Evolutionary conservation across 1,140 invertebrate genomes (phyloP), one percentile per base, ranked within the genome.

Genomic region (Drosophila littoralis): DNA sequence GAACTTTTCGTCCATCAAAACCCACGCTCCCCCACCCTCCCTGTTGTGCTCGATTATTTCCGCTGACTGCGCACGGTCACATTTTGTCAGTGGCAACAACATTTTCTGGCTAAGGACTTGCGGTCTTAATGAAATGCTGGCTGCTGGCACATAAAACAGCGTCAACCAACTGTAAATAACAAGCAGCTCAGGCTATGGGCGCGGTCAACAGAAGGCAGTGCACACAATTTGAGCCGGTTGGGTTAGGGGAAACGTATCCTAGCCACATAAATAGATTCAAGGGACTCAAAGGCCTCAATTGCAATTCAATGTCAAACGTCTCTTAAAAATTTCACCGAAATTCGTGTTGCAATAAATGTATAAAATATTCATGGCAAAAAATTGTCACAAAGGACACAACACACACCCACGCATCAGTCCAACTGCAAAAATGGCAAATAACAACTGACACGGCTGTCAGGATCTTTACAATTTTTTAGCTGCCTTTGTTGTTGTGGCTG

Each of bases 371-470:
- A 66, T 45, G 67, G 42, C 32, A 12, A 69, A 61, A 78, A 78
- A 80, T 75, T 75, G 71, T 66, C 77, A 72, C 60, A 72, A 71
- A 71, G 52, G 72, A 71, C 13, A 45, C 55, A 28, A 45, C 55
- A 28, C 54, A 57, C 15, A 12, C 52, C 38, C 10, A 55, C 38
- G 78, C 81, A 71, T 15, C 64, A 75, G 52, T 32, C 78, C 81
- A 86, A 85, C 42, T 51, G 78, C 63, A 60, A 68, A 59, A 83
- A 77, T 54, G 64, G 77, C 48, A 81, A 85, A 78, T 81, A 70
- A 55, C 82, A 86, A 75, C 66, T 78, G 74, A 85, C 78, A 86
- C 71, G 85, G 51, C 75, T 86, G 70, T 81, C 82, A 82, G 77
- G 42, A 60, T 66, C 69, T 72, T 82, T 55, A 50, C 50, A 42